phyloP scores from a whole-genome alignment of 2,113 vertebrate species.

The Zapus hudsonius region DNA sequence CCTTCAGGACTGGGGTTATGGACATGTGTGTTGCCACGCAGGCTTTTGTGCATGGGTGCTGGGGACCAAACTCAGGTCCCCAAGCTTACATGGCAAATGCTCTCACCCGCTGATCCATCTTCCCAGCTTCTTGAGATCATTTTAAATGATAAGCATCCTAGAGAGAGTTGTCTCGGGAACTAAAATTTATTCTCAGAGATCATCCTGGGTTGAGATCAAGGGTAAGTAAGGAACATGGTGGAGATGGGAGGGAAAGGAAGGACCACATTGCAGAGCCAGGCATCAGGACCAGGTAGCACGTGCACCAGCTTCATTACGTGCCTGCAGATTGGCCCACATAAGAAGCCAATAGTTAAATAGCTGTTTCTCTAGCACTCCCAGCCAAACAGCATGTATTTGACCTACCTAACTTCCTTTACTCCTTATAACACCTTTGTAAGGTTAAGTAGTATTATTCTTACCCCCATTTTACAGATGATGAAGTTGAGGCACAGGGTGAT shows the following conservation, averaged over 20 bases:
- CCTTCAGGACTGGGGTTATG: too few species aligned
- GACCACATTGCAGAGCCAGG: background rate
- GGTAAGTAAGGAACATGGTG: background rate
- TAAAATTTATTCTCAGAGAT: background rate
- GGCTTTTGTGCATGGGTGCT: too few species aligned
- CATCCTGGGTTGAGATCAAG: slow-evolving; percentile 3
- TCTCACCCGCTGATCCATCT: too few species aligned
- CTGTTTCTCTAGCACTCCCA: background rate
- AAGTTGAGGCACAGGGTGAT: background rate
- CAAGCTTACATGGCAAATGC: too few species aligned
- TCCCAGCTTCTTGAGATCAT: background rate
- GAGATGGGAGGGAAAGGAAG: background rate
- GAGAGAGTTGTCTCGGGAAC: background rate
- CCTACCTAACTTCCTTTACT: slow-evolving; percentile 6
- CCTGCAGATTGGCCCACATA: background rate
- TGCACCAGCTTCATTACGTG: background rate
- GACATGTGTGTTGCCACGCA: too few species aligned
- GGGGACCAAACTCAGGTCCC: too few species aligned
- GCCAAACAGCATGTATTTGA: background rate
- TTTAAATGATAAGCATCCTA: background rate
- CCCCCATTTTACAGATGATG: background rate
- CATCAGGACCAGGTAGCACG: background rate
- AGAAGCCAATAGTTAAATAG: background rate
- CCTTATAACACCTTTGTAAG: background rate
- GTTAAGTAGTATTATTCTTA: background rate